phyloP scores from a whole-genome alignment of 2,113 vertebrate species.

The Aldabrachelys gigantea region DNA sequence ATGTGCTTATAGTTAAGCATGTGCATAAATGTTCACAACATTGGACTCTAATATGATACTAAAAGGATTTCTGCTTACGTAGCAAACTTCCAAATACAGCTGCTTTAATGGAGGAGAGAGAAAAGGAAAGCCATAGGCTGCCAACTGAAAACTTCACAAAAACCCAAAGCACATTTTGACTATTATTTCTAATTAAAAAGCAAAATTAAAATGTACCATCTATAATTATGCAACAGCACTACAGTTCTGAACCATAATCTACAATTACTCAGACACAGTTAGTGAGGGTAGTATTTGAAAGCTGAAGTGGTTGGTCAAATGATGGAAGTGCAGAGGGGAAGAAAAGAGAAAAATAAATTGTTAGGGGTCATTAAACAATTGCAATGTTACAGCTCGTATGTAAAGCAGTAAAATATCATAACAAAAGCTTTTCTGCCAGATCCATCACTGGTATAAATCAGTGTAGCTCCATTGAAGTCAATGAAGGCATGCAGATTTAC shows the following conservation, averaged over 20 bases:
- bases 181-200: constrained; percentile 37
- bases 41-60: neutral
- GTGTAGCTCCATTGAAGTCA: neutral
- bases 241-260: constrained; percentile 23
- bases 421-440: constrained; percentile 20
- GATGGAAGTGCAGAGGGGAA: neutral
- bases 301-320: constrained; percentile 13
- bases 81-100: neutral
- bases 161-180: neutral
- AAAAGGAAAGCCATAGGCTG: neutral
- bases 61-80: neutral
- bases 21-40: neutral
- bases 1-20: neutral
- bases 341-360: neutral
- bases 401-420: constrained; percentile 43
- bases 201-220: constrained; percentile 42
- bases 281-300: constrained; percentile 34
- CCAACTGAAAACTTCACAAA: neutral
- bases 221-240: constrained; percentile 16
- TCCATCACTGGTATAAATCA: constrained; percentile 25
- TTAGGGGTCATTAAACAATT: constrained; percentile 3
- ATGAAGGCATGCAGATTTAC: constrained; percentile 14
- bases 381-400: neutral
- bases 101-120: neutral
- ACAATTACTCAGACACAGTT: constrained; percentile 10